Evolutionary conservation across 1,140 invertebrate species (phyloP).

Genomic region (Drosophila chauvacae): DNA sequence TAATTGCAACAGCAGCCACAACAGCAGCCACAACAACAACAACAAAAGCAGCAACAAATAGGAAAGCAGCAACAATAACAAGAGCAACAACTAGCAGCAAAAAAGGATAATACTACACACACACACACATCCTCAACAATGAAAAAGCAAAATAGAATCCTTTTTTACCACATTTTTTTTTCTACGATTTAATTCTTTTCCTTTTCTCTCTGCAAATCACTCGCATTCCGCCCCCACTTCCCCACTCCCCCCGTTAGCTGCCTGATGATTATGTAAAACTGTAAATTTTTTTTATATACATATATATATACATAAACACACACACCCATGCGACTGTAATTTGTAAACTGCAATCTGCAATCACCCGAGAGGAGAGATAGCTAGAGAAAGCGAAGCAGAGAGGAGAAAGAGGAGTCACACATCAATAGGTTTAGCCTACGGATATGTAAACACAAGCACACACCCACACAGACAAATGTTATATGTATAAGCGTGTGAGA

Average conservation of each 20-base stretch:
- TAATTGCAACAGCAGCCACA: conserved; percentile 37
- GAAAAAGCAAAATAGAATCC: conserved; percentile 17
- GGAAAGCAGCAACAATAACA: conserved; percentile 29
- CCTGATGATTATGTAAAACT: conserved; percentile 56
- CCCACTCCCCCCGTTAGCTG: conserved; percentile 14
- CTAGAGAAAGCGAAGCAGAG: not conserved
- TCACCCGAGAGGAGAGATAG: conserved; percentile 24
- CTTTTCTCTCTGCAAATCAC: conserved; percentile 42
- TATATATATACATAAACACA: conserved; percentile 23
- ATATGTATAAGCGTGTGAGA: conserved; percentile 65
- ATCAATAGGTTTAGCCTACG: conserved; percentile 65
- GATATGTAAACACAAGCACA: conserved; percentile 34
- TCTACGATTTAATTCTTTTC: conserved; percentile 46
- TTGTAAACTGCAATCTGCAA: conserved; percentile 34
- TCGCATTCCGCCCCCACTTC: conserved; percentile 52
- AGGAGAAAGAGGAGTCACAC: conserved; percentile 41
- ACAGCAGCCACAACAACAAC: conserved; percentile 10
- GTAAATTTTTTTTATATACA: conserved; percentile 73
- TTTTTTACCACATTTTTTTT: conserved; percentile 22
- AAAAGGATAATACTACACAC: conserved; percentile 12
- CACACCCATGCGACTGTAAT: conserved; percentile 10
- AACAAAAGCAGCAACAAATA: conserved; percentile 5
- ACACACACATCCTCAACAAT: conserved; percentile 22
- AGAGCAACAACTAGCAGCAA: conserved; percentile 27
- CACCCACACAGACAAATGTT: conserved; percentile 43